Percentiles rank a stretch among this genome's conserved stretches.
Conservation (phyloP, 2,113 vertebrate species). For the Cyprinodon brontotheroides region DNA sequence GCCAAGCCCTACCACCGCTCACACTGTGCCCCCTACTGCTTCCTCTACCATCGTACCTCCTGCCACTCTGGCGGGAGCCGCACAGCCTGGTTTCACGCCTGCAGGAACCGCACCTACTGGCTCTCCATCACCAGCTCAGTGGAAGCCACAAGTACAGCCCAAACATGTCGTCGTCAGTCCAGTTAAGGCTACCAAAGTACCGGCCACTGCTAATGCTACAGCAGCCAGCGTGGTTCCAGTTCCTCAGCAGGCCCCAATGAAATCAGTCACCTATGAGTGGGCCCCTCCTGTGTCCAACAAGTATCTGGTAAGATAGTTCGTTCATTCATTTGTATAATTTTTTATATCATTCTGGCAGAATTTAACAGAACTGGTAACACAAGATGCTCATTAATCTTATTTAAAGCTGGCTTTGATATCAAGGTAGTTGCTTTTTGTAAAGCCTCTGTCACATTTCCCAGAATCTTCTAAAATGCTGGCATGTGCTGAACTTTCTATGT, state of each 20-base stretch:
- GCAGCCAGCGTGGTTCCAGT: slow-evolving; percentile 71
- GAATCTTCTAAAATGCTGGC: too few relatives aligned
- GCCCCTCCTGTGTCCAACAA: slow-evolving; percentile 93
- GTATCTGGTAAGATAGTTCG: slow-evolving; percentile 82
- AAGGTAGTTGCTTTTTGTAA: too few relatives aligned
- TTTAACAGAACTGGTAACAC: background rate
- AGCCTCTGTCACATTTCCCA: too few relatives aligned
- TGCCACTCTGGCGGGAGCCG: slow-evolving; percentile 1
- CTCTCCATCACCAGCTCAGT: background rate
- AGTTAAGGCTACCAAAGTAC: slow-evolving; percentile 32
- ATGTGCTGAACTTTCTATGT: too few relatives aligned
- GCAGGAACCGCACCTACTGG: background rate
- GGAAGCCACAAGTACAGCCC: background rate
- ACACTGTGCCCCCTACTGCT: slow-evolving; percentile 17
- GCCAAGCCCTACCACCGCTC: slow-evolving; percentile 70
- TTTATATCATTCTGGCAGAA: background rate
- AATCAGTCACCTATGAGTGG: slow-evolving; percentile 94
- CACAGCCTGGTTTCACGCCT: slow-evolving; percentile 9
- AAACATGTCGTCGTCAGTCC: slow-evolving; percentile 18
- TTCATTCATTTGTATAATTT: too few relatives aligned
- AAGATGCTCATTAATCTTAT: background rate
- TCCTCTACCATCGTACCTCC: slow-evolving; percentile 15
- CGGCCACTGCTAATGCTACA: slow-evolving; percentile 12
- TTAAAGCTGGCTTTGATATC: background rate
- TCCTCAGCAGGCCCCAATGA: slow-evolving; percentile 85